Conservation (phyloP, 2,113 vertebrate genomes). For the Oostethus manadensis region DNA sequence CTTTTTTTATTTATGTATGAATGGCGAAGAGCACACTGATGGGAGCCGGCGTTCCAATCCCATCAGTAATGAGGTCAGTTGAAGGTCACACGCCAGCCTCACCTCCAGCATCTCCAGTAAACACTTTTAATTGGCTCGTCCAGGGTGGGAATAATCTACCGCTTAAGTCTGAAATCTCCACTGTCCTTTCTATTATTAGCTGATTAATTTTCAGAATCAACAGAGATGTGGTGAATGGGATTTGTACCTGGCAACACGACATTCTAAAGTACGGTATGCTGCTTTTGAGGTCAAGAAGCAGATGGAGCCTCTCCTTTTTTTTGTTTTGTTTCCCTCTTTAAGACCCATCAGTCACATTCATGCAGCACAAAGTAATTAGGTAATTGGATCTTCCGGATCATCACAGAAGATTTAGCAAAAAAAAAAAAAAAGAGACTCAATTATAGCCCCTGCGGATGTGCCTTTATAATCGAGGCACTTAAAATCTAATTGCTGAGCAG, state of each 20-base stretch:
- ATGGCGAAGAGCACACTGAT: conserved; percentile 24
- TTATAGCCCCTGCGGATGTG: conserved; percentile 20
- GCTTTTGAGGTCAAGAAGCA: not conserved
- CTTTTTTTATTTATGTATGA: conserved; percentile 55
- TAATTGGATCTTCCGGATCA: conserved; percentile 43
- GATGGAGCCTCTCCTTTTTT: not conserved
- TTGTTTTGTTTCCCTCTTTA: not conserved
- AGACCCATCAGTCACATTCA: conserved; percentile 25
- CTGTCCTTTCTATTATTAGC: conserved; percentile 39
- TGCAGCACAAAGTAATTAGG: conserved; percentile 33
- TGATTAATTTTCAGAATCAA: conserved; percentile 48
- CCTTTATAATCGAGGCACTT: conserved; percentile 40
- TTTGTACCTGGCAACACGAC: conserved; percentile 31
- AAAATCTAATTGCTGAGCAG: conserved; percentile 38
- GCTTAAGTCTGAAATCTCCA: conserved; percentile 39
- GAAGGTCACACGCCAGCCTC: conserved; percentile 36
- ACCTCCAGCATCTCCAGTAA: conserved; percentile 51
- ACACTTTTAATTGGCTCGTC: conserved; percentile 64
- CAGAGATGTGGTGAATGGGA: conserved; percentile 18
- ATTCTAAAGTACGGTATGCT: conserved; percentile 17
- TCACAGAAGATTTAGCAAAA: conserved; percentile 30
- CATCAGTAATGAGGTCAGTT: conserved; percentile 53
- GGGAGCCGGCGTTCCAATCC: conserved; percentile 39
- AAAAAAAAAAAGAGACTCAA: conserved; percentile 21
- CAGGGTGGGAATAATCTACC: conserved; percentile 36